Conservation (phyloP, 1,140 invertebrate species). For the Acyrthosiphon pisum region DNA sequence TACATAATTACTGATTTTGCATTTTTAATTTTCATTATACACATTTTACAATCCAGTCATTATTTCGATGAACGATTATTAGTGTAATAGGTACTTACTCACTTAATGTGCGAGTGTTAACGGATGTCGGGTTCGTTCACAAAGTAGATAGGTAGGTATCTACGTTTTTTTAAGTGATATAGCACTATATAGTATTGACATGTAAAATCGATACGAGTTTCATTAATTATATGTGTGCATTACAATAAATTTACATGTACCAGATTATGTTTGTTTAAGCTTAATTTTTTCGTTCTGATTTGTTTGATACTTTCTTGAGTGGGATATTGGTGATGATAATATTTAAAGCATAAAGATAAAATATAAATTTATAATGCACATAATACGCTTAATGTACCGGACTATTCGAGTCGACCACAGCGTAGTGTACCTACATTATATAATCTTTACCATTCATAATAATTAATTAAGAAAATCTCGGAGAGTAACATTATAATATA, state of each 20-base stretch:
- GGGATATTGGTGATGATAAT: not conserved
- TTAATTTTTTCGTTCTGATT: not conserved
- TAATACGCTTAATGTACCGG: not conserved
- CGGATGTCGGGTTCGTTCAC: conserved; percentile 7
- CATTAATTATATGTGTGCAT: conserved; percentile 6
- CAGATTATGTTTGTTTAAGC: not conserved
- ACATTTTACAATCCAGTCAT: not conserved
- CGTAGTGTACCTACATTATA: not conserved
- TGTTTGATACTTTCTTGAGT: not conserved
- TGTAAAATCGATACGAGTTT: not conserved
- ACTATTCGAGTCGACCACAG: not conserved
- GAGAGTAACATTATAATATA: not conserved
- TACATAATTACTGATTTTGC: conserved; percentile 20
- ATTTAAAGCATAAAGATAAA: conserved; percentile 11
- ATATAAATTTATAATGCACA: not conserved
- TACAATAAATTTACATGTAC: not conserved
- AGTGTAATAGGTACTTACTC: not conserved
- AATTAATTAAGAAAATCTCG: not conserved
- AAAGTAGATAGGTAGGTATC: not conserved
- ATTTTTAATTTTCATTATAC: conserved; percentile 9
- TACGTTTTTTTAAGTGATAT: not conserved
- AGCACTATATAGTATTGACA: not conserved
- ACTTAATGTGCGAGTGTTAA: not conserved
- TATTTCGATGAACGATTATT: not conserved
- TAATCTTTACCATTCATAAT: not conserved